A percentile compares a stretch with the other conserved stretches of the same genome.
These are phyloP conservation scores for Drosophila busckii DNA, from an alignment of 1,140 invertebrate genomes.

Conservation along the genomic window DNA sequence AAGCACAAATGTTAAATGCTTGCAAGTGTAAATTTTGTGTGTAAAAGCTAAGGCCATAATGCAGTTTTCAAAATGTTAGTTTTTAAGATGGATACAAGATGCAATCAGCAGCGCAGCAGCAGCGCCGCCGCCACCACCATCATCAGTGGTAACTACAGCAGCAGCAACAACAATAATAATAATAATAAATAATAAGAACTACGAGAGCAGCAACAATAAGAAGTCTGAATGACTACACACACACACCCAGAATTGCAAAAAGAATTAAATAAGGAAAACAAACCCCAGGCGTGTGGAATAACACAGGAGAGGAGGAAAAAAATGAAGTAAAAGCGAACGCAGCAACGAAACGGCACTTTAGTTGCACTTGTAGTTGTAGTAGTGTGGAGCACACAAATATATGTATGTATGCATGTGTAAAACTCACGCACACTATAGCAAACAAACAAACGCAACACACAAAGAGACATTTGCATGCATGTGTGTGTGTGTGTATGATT, in stretches of 20 bases:
- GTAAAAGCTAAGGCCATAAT: neutral
- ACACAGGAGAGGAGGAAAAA: slow-evolving; percentile 34
- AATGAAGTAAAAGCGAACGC: slow-evolving; percentile 42
- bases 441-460: slow-evolving; percentile 27
- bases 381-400: slow-evolving; percentile 17
- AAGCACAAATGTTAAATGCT: slow-evolving; percentile 4
- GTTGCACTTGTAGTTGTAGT: slow-evolving; percentile 44
- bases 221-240: slow-evolving; percentile 35
- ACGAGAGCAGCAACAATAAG: slow-evolving; percentile 1
- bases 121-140: slow-evolving; percentile 3
- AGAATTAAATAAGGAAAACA: slow-evolving; percentile 10
- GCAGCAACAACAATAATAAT: slow-evolving; percentile 1
- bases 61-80: slow-evolving; percentile 13
- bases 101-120: slow-evolving; percentile 25
- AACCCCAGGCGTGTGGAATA: slow-evolving; percentile 20
- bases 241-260: neutral
- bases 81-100: slow-evolving; percentile 31
- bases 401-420: neutral
- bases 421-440: slow-evolving; percentile 7
- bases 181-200: slow-evolving; percentile 5
- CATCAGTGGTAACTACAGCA: too few species aligned
- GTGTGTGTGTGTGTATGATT: slow-evolving; percentile 21
- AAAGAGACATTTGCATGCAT: slow-evolving; percentile 45
- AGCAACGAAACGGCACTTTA: slow-evolving; percentile 43
- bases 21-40: slow-evolving; percentile 25